Evolutionary conservation across 2,113 vertebrate genomes (phyloP).

Genomic region (Cryptoleucopteryx plumbea): DNA sequence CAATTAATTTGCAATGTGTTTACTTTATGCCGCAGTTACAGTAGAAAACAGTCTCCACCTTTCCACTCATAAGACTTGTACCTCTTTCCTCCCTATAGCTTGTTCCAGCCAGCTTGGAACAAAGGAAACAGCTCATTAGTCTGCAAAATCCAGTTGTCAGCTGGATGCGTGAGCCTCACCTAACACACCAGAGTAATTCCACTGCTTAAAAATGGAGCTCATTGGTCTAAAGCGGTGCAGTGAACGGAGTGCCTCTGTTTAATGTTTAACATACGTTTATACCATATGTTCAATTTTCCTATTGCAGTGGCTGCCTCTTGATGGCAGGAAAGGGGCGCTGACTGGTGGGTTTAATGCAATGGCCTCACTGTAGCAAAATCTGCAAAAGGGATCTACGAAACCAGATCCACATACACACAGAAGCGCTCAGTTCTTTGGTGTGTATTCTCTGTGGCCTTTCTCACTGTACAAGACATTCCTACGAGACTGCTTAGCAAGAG

Average conservation of each 20-base stretch:
- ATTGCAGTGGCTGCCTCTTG: not conserved
- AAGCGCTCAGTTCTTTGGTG: not conserved
- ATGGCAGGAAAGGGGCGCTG: not conserved
- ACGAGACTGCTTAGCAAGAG: not conserved
- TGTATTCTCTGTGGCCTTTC: not conserved
- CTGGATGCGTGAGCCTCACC: not conserved
- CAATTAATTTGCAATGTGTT: not conserved
- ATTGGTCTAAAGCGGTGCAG: not conserved
- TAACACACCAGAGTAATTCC: not conserved
- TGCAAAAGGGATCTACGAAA: not conserved
- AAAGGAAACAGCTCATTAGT: not conserved
- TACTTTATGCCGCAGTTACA: not conserved
- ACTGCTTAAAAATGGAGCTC: not conserved
- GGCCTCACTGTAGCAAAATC: not conserved
- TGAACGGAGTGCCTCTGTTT: not conserved
- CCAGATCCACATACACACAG: not conserved
- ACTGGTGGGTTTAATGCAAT: not conserved
- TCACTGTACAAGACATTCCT: not conserved
- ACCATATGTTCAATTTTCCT: conserved; percentile 7
- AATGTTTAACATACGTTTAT: not conserved
- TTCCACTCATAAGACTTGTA: not conserved
- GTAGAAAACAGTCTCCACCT: not conserved
- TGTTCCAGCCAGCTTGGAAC: not conserved
- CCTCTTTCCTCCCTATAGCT: not conserved
- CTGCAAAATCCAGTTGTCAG: not conserved